Evolutionary conservation across 2,113 vertebrate species (phyloP).

Genomic region (Prochilodus magdalenae): DNA sequence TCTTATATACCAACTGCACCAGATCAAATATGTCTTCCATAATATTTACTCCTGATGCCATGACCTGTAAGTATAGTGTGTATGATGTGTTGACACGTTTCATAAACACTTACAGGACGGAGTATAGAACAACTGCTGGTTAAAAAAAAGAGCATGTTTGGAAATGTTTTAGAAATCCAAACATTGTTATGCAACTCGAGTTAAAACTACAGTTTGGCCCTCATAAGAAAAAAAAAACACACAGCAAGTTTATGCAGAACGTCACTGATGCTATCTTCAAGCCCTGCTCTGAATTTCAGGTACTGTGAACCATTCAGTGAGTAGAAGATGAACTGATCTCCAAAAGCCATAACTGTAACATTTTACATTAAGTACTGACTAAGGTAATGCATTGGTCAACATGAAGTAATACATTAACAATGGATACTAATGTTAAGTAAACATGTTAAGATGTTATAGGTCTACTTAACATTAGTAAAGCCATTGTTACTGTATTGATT

Average conservation of each 20-base stretch:
- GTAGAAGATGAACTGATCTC: too few relatives aligned
- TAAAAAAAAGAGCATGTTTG: not conserved
- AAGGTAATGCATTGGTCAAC: too few relatives aligned
- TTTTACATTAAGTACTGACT: too few relatives aligned
- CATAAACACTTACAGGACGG: not conserved
- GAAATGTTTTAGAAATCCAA: not conserved
- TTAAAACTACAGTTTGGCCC: not conserved
- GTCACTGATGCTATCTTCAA: not conserved
- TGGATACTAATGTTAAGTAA: too few relatives aligned
- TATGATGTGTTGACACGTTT: slow-evolving; percentile 2
- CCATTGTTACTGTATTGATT: too few relatives aligned
- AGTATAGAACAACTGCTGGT: not conserved
- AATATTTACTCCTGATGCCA: not conserved
- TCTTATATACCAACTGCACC: not conserved
- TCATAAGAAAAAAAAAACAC: too few relatives aligned
- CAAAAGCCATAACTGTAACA: too few relatives aligned
- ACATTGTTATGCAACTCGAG: not conserved
- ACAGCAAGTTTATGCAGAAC: not conserved
- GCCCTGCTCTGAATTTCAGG: too few relatives aligned
- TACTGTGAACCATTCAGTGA: too few relatives aligned
- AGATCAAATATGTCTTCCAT: not conserved
- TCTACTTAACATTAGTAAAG: too few relatives aligned
- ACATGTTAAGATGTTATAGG: too few relatives aligned
- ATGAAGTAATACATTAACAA: too few relatives aligned
- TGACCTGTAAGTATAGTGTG: not conserved